Percentiles rank a stretch among this genome's conserved stretches.
These are phyloP conservation scores for Eupsittula cactorum DNA, from an alignment of 2,113 vertebrate genomes.

Conservation along the genomic window DNA sequence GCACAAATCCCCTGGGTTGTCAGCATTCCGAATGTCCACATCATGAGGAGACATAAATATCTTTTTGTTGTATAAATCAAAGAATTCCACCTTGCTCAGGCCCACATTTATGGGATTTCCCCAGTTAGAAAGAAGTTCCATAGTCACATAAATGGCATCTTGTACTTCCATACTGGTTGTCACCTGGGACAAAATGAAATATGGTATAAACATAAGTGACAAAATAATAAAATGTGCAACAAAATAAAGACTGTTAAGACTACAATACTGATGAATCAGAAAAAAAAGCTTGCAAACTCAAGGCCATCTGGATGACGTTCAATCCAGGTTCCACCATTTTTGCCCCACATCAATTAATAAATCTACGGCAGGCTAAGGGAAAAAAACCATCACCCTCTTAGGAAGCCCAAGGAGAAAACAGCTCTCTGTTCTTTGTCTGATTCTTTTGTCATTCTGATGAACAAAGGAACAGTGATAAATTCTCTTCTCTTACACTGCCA, in stretches of 20 bases:
- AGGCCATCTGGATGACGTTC: background rate
- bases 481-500: background rate
- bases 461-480: background rate
- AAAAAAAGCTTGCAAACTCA: background rate
- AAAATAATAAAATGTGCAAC: background rate
- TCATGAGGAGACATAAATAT: conserved; percentile 91
- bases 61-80: conserved; percentile 80
- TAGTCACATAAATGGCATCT: conserved; percentile 85
- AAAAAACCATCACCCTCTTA: background rate
- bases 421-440: background rate
- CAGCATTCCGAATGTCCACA: conserved; percentile 85
- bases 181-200: conserved; percentile 1
- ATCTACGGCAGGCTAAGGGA: background rate
- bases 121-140: conserved; percentile 97
- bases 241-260: background rate
- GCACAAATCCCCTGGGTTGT: conserved; percentile 82
- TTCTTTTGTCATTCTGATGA: background rate
- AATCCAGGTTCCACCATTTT: background rate
- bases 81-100: conserved; percentile 91
- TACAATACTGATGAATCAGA: background rate
- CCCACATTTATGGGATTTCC: conserved; percentile 82
- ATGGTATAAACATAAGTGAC: background rate
- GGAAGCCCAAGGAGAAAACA: background rate
- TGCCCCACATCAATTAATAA: background rate
- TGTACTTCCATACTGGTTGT: conserved; percentile 30